These are phyloP conservation scores for Limnephilus rhombicus DNA, from an alignment of 2,888 invertebrate genomes.

Conservation along the genomic window DNA sequence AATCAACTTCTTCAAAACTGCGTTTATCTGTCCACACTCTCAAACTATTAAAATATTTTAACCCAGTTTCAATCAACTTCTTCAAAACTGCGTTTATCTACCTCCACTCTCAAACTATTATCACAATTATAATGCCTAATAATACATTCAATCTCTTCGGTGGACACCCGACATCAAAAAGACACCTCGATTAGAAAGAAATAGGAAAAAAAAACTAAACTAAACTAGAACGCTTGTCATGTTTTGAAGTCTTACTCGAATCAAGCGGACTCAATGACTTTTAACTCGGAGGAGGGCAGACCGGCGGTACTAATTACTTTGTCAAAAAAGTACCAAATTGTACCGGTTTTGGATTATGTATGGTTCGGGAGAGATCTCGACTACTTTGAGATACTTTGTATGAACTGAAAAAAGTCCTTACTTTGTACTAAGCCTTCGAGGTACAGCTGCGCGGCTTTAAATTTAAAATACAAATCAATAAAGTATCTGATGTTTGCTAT, in stretches of 20 bases:
- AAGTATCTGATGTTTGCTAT: too few relatives aligned
- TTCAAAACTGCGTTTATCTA: neutral
- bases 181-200: neutral
- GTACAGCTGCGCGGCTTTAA: too few relatives aligned
- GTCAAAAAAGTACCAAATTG: neutral
- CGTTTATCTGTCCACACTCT: neutral
- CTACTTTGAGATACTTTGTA: neutral
- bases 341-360: neutral
- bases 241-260: neutral
- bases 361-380: neutral
- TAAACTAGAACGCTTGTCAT: constrained; percentile 5
- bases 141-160: neutral
- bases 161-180: neutral
- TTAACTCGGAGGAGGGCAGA: neutral
- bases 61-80: neutral
- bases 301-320: constrained; percentile 13
- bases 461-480: too few relatives aligned
- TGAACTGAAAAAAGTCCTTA: neutral
- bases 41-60: neutral
- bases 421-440: too few relatives aligned
- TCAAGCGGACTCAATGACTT: constrained; percentile 23
- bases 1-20: neutral
- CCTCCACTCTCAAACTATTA: neutral
- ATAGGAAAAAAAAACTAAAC: neutral
- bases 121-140: neutral